These are phyloP conservation scores for Lochmaea crataegi DNA, from an alignment of 2,888 invertebrate species.

Conservation along the genomic window DNA sequence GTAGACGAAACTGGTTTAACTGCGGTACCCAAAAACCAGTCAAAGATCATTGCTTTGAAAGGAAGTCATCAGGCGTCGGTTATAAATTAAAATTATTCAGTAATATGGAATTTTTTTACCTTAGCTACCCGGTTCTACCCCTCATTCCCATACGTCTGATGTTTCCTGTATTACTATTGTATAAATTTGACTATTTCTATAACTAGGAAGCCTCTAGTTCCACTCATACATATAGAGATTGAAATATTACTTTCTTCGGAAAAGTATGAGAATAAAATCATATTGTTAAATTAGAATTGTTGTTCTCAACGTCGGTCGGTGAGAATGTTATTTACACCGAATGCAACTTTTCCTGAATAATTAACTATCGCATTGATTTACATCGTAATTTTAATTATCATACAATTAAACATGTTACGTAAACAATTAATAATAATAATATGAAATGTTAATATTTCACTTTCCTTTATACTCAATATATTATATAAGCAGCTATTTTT, in stretches of 20 bases:
- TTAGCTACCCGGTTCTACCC: too few species aligned
- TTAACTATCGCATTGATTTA: background rate
- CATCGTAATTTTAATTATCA: constrained; percentile 4
- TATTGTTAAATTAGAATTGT: constrained; percentile 1
- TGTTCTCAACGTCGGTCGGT: background rate
- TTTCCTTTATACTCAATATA: too few species aligned
- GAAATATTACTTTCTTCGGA: background rate
- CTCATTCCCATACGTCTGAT: too few species aligned
- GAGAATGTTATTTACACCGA: too few species aligned
- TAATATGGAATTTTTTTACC: too few species aligned
- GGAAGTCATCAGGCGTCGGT: too few species aligned
- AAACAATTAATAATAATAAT: background rate
- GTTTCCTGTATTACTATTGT: background rate
- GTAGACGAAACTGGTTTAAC: too few species aligned
- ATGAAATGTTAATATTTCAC: too few species aligned
- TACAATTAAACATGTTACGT: background rate
- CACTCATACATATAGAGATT: background rate
- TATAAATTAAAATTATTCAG: too few species aligned
- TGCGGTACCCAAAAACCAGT: too few species aligned
- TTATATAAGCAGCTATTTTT: too few species aligned
- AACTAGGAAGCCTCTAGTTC: background rate
- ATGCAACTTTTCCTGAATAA: constrained; percentile 7
- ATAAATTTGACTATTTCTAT: background rate
- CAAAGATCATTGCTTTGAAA: too few species aligned
- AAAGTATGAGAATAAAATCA: constrained; percentile 5